Evolutionary conservation across 2,888 invertebrate genomes (phyloP), one percentile per base, ranked within the genome.

Genomic region (Lasioglossum oenotherae): DNA sequence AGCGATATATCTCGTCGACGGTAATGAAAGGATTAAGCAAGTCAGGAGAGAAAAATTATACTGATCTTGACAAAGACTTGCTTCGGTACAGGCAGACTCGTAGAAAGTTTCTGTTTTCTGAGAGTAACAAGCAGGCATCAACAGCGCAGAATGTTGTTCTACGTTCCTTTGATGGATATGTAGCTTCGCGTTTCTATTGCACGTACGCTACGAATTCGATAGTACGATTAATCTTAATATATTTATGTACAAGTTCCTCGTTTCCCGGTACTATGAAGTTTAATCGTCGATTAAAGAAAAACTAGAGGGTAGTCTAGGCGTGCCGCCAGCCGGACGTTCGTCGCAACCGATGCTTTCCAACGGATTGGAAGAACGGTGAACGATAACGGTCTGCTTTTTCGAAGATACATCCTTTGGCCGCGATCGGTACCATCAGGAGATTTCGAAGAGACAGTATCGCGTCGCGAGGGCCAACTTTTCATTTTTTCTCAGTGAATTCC

Each of bases 201-300:
- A 53, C 82, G 72, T 76, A 81, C 84, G 91, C 83, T 78, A 91
- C 87, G 88, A 91, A 92, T 87, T 93, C 90, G 89, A 92, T 92
- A 92, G 92, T 92, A 93, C 91, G 90, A 92, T 77, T 89, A 89
- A 90, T 87, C 87, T 90, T 92, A 91, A 94, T 93, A 93, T 94
- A 94, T 94, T 94, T 94, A 94, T 94, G 93, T 94, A 94, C 94
- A 94, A 94, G 93, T 94, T 94, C 93, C 93, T 94, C 91, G 92
- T 94, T 94, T 94, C 91, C 91, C 91, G 92, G 92, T 92, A 90
- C 86, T 90, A 90, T 83, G 90, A 87, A 91, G 88, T 90, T 90
- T 92, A 88, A 92, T 91, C 90, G 89, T 90, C 88, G 89, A 90
- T 60, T 85, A 88, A 90, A 78, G 64, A 78, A 81, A 77, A 77